Percentiles rank a stretch among this genome's conserved stretches.
These are phyloP conservation scores for Meta bourneti DNA, from an alignment of 2,888 invertebrate species.

Conservation along the genomic window DNA sequence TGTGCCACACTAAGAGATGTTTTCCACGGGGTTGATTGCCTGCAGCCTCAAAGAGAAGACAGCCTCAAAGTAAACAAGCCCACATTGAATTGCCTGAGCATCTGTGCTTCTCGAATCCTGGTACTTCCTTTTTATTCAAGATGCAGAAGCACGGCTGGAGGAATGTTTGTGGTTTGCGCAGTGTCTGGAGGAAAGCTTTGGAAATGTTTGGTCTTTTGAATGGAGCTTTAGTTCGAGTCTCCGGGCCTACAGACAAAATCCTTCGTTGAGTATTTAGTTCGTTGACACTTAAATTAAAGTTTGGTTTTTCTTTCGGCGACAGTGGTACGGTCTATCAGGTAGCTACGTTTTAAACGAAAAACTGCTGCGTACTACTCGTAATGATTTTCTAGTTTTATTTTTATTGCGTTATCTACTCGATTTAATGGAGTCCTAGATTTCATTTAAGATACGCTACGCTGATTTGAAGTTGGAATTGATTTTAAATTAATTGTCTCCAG, in stretches of 20 bases:
- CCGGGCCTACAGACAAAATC: too few relatives aligned
- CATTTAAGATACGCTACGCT: background rate
- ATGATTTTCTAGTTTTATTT: too few relatives aligned
- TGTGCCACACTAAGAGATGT: constrained; percentile 29
- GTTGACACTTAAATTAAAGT: too few relatives aligned
- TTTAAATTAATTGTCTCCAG: too few relatives aligned
- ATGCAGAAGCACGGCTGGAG: too few relatives aligned
- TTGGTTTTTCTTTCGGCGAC: too few relatives aligned
- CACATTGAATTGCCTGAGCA: background rate
- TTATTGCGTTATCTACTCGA: background rate
- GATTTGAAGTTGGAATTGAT: background rate
- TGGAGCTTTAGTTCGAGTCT: too few relatives aligned
- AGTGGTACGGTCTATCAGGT: too few relatives aligned
- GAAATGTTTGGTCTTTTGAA: constrained; percentile 5
- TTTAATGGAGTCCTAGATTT: background rate
- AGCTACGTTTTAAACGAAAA: too few relatives aligned
- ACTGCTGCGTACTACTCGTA: too few relatives aligned
- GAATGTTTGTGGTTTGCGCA: too few relatives aligned
- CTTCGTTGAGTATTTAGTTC: too few relatives aligned
- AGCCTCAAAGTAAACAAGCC: constrained; percentile 42
- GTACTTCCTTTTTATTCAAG: background rate
- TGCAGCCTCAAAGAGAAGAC: constrained; percentile 1
- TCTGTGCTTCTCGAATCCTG: background rate
- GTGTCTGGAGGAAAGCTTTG: background rate
- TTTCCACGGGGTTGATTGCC: constrained; percentile 28